Base-by-base conservation (phyloP, 2,113 vertebrate genomes). In the Sinocyclocheilus anophthalmus region DNA sequence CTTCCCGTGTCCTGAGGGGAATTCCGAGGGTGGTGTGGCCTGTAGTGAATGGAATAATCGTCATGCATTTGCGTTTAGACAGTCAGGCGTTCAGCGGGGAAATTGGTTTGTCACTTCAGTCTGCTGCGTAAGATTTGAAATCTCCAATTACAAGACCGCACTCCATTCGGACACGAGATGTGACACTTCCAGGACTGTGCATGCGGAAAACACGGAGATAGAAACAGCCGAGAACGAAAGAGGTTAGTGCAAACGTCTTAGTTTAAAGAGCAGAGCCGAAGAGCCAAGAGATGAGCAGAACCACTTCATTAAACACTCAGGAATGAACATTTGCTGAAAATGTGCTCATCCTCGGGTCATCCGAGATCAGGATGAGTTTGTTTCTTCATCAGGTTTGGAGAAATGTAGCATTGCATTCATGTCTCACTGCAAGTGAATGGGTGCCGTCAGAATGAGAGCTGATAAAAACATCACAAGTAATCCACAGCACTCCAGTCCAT, bases 31-130 rank as follows among this genome's bases (percentile, higher is more conserved):
- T 45, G 42, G 2, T 53, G 90, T 90, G 79, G 48, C 61, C 59
- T 39, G 24, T 30, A 87, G 57, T 13, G 48, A 84, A 84, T 45
- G 0, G 22, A 57, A 87, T 90, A 92, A 85, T 89, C 87, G 86
- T 88, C 87, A 33, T 90, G 55, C 90, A 93, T 94, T 94, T 93
- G 93, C 94, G 95, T 94, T 93, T 94, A 94, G 91, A 94, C 93
- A 91, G 89, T 93, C 92, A 37, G 39, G 0, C 30, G 67, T 89
- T 86, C 91, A 86, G 45, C 53, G 16, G 90, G 92, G 92, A 95
- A 94, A 95, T 94, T 93, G 91, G 92, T 92, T 92, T 95, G 95
- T 95, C 94, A 93, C 95, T 94, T 96, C 92, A 90, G 90, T 87
- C 91, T 81, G 76, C 78, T 69, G 88, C 91, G 90, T 91, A 92